These are phyloP conservation scores for Nothura maculosa DNA, from an alignment of 2,797 vertebrate species.

Conservation along the genomic window DNA sequence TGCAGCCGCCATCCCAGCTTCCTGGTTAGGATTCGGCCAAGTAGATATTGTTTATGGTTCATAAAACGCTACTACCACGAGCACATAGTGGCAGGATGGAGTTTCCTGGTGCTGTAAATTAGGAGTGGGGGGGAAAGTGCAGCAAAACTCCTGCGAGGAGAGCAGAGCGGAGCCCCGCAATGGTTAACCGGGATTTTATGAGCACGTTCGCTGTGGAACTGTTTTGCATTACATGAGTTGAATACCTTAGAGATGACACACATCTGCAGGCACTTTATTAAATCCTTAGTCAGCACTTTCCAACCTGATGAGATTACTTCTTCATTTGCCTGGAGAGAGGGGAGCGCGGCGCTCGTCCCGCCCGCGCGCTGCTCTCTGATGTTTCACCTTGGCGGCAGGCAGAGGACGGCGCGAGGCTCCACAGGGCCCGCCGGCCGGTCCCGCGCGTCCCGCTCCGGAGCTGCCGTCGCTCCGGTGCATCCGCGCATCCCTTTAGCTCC, in stretches of 20 bases:
- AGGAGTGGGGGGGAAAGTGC: constrained; percentile 33
- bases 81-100: constrained; percentile 66
- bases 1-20: constrained; percentile 68
- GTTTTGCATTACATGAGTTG: constrained; percentile 95
- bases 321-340: constrained; percentile 91
- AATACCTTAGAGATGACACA: constrained; percentile 93
- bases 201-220: constrained; percentile 85
- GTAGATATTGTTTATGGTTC: constrained; percentile 83
- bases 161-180: constrained; percentile 79
- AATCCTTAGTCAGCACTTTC: constrained; percentile 93
- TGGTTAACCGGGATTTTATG: constrained; percentile 89
- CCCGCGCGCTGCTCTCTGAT: constrained; percentile 85
- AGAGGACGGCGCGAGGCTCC: constrained; percentile 71
- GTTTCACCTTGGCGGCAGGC: constrained; percentile 84
- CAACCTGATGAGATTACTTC: constrained; percentile 93
- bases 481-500: too few relatives aligned
- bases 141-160: constrained; percentile 82
- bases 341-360: constrained; percentile 85
- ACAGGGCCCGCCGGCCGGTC: background rate
- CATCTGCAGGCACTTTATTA: constrained; percentile 93
- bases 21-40: constrained; percentile 80
- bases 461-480: too few relatives aligned
- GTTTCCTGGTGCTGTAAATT: constrained; percentile 83
- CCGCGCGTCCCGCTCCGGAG: too few relatives aligned
- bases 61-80: constrained; percentile 83